These are phyloP conservation scores for Plecotus auritus DNA, from an alignment of 2,113 vertebrate species.

Conservation along the genomic window DNA sequence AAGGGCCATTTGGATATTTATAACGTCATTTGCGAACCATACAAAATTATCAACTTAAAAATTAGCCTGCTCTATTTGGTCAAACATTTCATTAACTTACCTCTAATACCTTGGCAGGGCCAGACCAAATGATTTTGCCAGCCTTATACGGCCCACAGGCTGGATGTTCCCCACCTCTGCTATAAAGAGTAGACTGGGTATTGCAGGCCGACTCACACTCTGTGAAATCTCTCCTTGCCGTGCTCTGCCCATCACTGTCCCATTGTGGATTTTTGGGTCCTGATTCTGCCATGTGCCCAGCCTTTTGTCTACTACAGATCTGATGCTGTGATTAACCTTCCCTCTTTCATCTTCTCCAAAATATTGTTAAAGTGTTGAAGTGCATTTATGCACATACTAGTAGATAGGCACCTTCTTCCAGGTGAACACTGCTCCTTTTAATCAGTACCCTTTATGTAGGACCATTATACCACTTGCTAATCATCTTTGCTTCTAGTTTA, in stretches of 20 bases:
- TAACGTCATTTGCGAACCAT: too few relatives aligned
- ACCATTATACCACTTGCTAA: slow-evolving; percentile 18
- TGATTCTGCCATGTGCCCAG: background rate
- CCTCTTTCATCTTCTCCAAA: slow-evolving; percentile 43
- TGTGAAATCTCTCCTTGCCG: background rate
- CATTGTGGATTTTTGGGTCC: background rate
- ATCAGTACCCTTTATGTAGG: slow-evolving; percentile 28
- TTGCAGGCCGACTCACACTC: background rate
- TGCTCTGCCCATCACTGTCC: background rate
- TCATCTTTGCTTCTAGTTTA: slow-evolving; percentile 42
- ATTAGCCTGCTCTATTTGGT: too few relatives aligned
- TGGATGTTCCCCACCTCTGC: too few relatives aligned
- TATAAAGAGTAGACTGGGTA: background rate
- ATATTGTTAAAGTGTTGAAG: slow-evolving; percentile 29
- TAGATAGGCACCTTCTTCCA: slow-evolving; percentile 6
- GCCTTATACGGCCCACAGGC: too few relatives aligned
- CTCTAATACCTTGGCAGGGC: too few relatives aligned
- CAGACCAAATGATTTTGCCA: too few relatives aligned
- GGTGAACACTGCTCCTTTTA: slow-evolving; percentile 38
- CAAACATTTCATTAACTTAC: too few relatives aligned
- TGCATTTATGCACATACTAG: background rate
- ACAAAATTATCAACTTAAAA: too few relatives aligned
- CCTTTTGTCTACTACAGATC: slow-evolving; percentile 17
- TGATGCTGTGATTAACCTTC: slow-evolving; percentile 5
- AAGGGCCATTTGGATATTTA: too few relatives aligned